Percentiles rank a stretch among this genome's conserved stretches.
These are phyloP conservation scores for Ceyx melanurus DNA, from an alignment of 2,113 vertebrate species.

Conservation along the genomic window DNA sequence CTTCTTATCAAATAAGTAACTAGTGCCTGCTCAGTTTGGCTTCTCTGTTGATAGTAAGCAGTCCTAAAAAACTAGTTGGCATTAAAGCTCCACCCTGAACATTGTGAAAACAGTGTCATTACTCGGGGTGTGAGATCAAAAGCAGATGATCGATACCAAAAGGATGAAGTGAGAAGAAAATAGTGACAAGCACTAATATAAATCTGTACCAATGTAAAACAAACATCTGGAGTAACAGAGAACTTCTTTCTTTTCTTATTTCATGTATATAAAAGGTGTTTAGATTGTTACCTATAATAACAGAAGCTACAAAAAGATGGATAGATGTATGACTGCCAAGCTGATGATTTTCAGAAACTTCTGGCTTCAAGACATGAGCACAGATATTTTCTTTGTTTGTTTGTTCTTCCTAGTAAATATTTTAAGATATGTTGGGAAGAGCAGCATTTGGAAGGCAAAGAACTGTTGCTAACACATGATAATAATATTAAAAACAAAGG, in stretches of 20 bases:
- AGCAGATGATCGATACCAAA: conserved; percentile 10
- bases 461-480: not conserved
- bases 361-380: not conserved
- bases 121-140: not conserved
- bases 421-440: conserved; percentile 30
- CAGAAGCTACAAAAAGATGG: not conserved
- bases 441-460: not conserved
- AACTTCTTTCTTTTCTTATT: not conserved
- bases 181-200: not conserved
- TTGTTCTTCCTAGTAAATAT: not conserved
- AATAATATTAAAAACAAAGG: conserved; percentile 31
- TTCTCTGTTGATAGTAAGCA: not conserved
- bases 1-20: not conserved
- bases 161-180: conserved; percentile 19
- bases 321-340: not conserved
- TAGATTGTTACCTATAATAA: not conserved
- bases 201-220: not conserved
- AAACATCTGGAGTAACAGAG: not conserved
- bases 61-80: not conserved
- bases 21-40: not conserved
- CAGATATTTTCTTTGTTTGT: not conserved
- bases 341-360: conserved; percentile 8
- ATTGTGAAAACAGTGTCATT: not conserved
- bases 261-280: not conserved
- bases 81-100: not conserved